Evolutionary conservation across 2,113 vertebrate genomes (phyloP).

Genomic region (Neogobius melanostomus): DNA sequence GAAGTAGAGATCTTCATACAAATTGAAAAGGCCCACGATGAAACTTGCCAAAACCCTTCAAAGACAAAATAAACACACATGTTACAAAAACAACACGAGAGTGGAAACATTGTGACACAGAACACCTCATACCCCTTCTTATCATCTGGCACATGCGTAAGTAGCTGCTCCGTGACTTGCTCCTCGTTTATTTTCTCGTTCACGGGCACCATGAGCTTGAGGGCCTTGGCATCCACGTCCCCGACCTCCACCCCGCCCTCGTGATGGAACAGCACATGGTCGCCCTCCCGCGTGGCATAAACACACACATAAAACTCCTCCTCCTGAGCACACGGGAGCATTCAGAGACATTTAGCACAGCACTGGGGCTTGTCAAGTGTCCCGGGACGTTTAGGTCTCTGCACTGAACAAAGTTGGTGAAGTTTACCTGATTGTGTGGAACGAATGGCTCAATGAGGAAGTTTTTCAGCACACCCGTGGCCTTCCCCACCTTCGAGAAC

Average conservation of each 20-base stretch:
- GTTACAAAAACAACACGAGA: conserved; percentile 3
- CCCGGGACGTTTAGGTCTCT: background rate
- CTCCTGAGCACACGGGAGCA: conserved; percentile 69
- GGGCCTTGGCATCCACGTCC: conserved; percentile 92
- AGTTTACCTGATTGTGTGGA: conserved; percentile 87
- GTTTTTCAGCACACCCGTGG: conserved; percentile 90
- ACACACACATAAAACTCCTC: conserved; percentile 96
- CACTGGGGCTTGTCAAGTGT: background rate
- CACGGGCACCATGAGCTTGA: conserved; percentile 85
- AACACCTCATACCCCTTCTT: conserved; percentile 82
- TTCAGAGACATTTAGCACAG: background rate
- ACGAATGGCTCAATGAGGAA: conserved; percentile 97
- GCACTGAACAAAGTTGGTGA: background rate
- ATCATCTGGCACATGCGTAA: conserved; percentile 77
- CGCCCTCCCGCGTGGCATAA: conserved; percentile 90
- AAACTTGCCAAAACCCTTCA: conserved; percentile 89
- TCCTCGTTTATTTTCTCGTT: conserved; percentile 82
- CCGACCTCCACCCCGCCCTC: conserved; percentile 94
- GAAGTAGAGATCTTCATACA: conserved; percentile 96
- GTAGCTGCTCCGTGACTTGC: conserved; percentile 81
- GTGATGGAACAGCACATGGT: conserved; percentile 91
- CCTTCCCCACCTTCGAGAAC: conserved; percentile 86
- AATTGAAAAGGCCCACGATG: conserved; percentile 89
- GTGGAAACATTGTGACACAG: background rate
- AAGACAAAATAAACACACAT: conserved; percentile 5